Evolutionary conservation across 1,140 invertebrate genomes (phyloP), one percentile per base, ranked within the genome.

Genomic region (Drosophila trapezifrons): DNA sequence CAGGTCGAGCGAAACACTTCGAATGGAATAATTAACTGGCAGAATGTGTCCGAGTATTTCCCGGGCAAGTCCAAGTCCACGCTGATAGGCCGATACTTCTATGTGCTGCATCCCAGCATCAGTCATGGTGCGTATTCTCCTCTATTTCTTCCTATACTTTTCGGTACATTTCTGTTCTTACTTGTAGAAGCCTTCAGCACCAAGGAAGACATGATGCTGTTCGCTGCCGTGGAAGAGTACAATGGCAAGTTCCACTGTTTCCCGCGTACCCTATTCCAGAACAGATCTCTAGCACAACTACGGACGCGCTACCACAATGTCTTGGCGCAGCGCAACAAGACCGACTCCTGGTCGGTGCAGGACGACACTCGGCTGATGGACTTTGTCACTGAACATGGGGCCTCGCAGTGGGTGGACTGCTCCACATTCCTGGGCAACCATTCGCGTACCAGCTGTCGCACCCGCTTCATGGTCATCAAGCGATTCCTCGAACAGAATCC

Each of bases 1-100:
- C 57, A 95, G 18, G 92, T 96, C 1, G 90, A 94, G 15, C 92
- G 91, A 58, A 93, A 94, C 51, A 93, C 91, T 52, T 91, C 94
- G 12, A 95, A 95, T 18, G 92, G 94, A 55, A 94, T 93, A 22
- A 94, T 95, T 57, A 94, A 95, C 7, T 96, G 95, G 95, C 92
- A 93, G 2, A 93, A 93, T 59, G 93, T 96, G 2, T 92, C 94
- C 9, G 92, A 92, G 37, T 93, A 93, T 38, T 94, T 96, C 90
- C 92, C 93, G 7, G 93, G 93, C 37, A 92, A 94, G 76, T 94
- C 93, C 0, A 95, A 94, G 79, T 93, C 93, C 2, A 95, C 96
- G 80, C 84, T 95, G 40, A 95, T 95, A 65, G 93, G 93, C 47
- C 93, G 94, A 51, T 95, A 94, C 55, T 42, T 65, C 8, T 90